Evolutionary conservation across 2,113 vertebrate species (phyloP).

Genomic region (Saimiri boliviensis): DNA sequence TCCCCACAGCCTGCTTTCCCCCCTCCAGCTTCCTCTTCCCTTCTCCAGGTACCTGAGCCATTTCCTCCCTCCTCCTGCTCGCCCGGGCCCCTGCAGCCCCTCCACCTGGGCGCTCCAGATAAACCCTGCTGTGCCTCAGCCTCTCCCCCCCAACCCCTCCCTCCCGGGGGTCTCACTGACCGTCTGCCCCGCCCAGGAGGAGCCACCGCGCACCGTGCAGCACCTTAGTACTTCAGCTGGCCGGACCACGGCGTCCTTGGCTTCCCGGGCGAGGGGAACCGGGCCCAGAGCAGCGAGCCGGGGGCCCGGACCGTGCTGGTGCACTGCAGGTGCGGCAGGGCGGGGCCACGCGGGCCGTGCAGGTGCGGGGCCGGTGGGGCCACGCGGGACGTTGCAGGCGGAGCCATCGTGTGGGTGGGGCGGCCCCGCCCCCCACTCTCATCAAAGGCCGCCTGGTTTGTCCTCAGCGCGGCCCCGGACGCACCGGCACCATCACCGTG

Average conservation of each 20-base stretch:
- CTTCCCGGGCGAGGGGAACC: slow-evolving; percentile 92
- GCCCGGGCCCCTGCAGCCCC: too few relatives aligned
- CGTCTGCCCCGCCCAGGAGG: slow-evolving; percentile 79
- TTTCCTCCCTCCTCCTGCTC: not conserved
- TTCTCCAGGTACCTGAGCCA: not conserved
- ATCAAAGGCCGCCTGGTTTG: not conserved
- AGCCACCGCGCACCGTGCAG: slow-evolving; percentile 85
- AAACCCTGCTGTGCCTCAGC: not conserved
- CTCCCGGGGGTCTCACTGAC: not conserved
- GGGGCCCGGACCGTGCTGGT: slow-evolving; percentile 87
- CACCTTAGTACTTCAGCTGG: slow-evolving; percentile 94
- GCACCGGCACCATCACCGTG: slow-evolving; percentile 91
- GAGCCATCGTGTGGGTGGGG: rapidly evolving
- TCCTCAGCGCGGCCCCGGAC: slow-evolving; percentile 89
- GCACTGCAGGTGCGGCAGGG: slow-evolving; percentile 88
- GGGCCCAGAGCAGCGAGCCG: slow-evolving; percentile 85
- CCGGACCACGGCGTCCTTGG: slow-evolving; percentile 91
- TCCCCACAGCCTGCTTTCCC: not conserved
- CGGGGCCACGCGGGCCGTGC: rapidly evolving
- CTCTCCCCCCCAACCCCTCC: not conserved
- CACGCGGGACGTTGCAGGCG: not conserved
- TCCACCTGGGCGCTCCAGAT: not conserved
- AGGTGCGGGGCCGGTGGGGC: too few relatives aligned
- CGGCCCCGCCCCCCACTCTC: not conserved
- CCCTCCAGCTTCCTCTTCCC: rapidly evolving